Base-by-base conservation (phyloP, 1,140 invertebrate genomes). In the Zaprionus camerounensis region DNA sequence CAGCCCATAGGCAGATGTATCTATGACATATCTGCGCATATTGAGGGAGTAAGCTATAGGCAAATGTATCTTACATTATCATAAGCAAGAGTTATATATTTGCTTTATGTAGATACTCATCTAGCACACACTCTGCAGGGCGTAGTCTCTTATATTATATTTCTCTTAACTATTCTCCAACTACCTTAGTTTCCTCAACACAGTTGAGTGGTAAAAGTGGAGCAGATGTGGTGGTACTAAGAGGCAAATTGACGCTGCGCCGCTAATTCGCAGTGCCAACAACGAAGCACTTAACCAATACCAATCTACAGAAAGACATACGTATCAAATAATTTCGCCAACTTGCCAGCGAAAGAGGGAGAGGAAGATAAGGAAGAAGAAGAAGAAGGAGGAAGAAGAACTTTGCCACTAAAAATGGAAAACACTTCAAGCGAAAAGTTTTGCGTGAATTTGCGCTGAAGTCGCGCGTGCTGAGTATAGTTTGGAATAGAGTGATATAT, bases 241-340 rank as follows among this genome's bases (percentile, higher is more conserved):
- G 41, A 46, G 15, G 41, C 41, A 24, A 51, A 51, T 24, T 51
- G 46, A 51, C 46, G 46, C 17, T 12, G 46, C 46, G 46, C 12
- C 46, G 46, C 46, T 51, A 51, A 51, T 51, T 51, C 46, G 46
- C 46, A 51, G 46, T 7, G 20, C 46, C 46, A 51, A 51, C 20
- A 51, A 51, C n/a, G n/a, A 17, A 46, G 41, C 41, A 46, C 46
- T 51, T 51, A 51, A 24, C 20, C 46, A 20, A 51, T 51, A 20
- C 22, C 15, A 15, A n/a, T 41, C 15, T 34, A 3, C n/a, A 9
- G 7, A 20, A 13, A 51, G 46, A 51, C 20, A 22, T 13, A 51
- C 46, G 22, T 24, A 24, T 24, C 46, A 12, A 51, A 51, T 11
- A 12, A 9, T 17, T 44, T 44, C 41, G 15, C 41, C 15, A 17